phyloP scores from a whole-genome alignment of 2,113 vertebrate species.

The Hirundichthys speculiger region DNA sequence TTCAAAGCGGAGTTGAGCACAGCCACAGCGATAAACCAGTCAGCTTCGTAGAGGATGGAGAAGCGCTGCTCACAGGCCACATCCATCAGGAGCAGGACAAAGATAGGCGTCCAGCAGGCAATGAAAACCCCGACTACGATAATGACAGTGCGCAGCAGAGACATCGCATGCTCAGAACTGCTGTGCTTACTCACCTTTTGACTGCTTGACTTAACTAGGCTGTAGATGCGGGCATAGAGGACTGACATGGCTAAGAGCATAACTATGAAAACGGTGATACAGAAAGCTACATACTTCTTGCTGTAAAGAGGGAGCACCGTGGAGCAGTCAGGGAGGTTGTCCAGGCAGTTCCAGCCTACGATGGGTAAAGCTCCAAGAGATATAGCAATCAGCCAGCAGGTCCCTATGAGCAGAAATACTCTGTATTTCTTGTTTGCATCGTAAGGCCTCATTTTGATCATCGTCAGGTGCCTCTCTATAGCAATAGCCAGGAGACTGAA shows the following conservation, averaged over 20 bases:
- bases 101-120: slow-evolving; percentile 93
- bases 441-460: slow-evolving; percentile 98
- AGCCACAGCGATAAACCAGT: slow-evolving; percentile 91
- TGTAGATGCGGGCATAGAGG: slow-evolving; percentile 93
- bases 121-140: slow-evolving; percentile 96
- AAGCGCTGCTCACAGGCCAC: slow-evolving; percentile 87
- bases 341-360: slow-evolving; percentile 95
- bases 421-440: slow-evolving; percentile 93
- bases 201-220: slow-evolving; percentile 92
- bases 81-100: slow-evolving; percentile 90
- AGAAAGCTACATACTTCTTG: slow-evolving; percentile 94
- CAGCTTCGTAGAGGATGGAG: slow-evolving; percentile 83
- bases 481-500: slow-evolving; percentile 96
- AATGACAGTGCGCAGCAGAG: slow-evolving; percentile 91
- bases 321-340: slow-evolving; percentile 89
- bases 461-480: slow-evolving; percentile 95
- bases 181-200: slow-evolving; percentile 89
- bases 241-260: slow-evolving; percentile 89
- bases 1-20: slow-evolving; percentile 96
- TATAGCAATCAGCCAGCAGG: slow-evolving; percentile 91
- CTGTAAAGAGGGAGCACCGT: slow-evolving; percentile 92
- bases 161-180: slow-evolving; percentile 91
- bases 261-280: slow-evolving; percentile 88
- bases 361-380: slow-evolving; percentile 90
- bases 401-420: slow-evolving; percentile 94